Evolutionary conservation across 2,797 vertebrate species (phyloP).

Genomic region (Buphagus erythrorhynchus): DNA sequence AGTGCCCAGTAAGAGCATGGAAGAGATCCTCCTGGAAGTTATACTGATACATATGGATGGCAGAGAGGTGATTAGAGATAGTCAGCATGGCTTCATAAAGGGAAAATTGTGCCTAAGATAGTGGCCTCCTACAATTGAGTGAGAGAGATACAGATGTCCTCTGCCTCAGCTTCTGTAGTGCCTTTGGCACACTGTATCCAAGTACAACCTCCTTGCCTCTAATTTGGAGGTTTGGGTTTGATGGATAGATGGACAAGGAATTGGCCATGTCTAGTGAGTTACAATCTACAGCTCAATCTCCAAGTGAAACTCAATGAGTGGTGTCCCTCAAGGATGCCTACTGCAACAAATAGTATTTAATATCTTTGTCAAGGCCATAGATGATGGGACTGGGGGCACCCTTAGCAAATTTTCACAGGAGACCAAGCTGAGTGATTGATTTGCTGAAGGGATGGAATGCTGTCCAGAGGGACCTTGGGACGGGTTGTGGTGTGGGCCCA

Average conservation of each 20-base stretch:
- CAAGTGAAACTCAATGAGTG: background rate
- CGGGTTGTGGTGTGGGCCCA: background rate
- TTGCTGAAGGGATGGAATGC: background rate
- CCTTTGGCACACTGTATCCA: background rate
- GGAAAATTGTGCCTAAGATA: background rate
- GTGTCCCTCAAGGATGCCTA: background rate
- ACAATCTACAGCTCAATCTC: background rate
- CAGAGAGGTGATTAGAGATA: background rate
- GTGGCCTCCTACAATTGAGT: background rate
- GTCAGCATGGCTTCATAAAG: background rate
- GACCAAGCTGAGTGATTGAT: background rate
- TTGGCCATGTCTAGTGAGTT: fast-evolving
- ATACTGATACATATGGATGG: background rate
- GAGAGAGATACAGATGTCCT: background rate
- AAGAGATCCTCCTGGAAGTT: background rate
- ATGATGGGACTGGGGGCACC: fast-evolving
- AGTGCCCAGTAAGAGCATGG: background rate
- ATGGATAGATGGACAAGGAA: background rate
- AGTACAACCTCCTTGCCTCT: background rate
- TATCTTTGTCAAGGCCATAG: background rate
- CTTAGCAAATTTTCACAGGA: background rate
- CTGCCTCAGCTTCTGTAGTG: background rate
- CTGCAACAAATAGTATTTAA: background rate
- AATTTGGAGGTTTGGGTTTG: background rate
- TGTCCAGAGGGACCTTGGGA: background rate